Conservation (phyloP, 2,888 invertebrate genomes). For the Drosophila gaucha region DNA sequence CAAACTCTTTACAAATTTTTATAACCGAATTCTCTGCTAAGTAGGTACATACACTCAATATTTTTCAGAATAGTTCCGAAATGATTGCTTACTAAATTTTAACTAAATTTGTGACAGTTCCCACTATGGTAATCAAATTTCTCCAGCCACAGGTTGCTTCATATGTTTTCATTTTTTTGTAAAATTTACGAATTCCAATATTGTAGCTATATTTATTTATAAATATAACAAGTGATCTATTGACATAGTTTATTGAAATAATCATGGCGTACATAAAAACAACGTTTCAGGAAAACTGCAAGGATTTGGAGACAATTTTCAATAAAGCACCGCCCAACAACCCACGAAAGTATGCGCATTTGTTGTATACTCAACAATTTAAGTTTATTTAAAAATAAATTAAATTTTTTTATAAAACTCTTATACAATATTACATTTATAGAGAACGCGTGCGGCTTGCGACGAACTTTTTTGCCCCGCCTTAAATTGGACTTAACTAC, state of each 20-base stretch:
- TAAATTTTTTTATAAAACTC: constrained; percentile 71
- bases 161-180: background rate
- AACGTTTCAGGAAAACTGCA: background rate
- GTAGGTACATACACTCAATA: constrained; percentile 3
- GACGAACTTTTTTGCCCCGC: constrained; percentile 33
- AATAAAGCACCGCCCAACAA: no score
- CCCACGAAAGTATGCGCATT: background rate
- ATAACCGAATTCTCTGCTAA: background rate
- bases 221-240: no score
- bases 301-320: background rate
- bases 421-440: constrained; percentile 66
- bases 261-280: no score
- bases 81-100: constrained; percentile 1
- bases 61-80: constrained; percentile 7
- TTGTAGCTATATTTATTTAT: no score
- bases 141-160: constrained; percentile 14
- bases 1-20: background rate
- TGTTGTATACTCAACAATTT: constrained; percentile 63
- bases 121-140: background rate
- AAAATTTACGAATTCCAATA: no score
- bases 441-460: constrained; percentile 48
- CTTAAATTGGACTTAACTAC: constrained; percentile 7
- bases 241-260: no score
- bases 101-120: background rate
- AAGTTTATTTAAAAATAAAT: constrained; percentile 79